phyloP scores from a whole-genome alignment of 2,113 vertebrate species.

The Lipotes vexillifer region DNA sequence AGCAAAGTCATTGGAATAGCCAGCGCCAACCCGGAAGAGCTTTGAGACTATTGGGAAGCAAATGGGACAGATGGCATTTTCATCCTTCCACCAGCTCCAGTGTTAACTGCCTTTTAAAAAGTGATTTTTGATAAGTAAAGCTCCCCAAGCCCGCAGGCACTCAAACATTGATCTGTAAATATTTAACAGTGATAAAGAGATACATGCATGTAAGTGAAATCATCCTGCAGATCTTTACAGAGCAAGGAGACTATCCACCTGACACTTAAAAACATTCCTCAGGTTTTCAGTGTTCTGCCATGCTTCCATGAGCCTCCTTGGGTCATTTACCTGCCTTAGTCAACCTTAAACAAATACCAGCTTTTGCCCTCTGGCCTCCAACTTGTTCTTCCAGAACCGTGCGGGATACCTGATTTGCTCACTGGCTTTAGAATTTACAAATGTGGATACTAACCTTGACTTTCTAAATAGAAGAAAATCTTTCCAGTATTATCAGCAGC shows the following conservation, averaged over 20 bases:
- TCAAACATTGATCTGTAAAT: slow-evolving; percentile 52
- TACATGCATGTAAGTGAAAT: not conserved
- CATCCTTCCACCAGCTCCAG: not conserved
- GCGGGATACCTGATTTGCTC: not conserved
- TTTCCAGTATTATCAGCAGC: not conserved
- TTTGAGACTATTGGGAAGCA: not conserved
- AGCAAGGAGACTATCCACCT: not conserved
- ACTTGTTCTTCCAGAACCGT: not conserved
- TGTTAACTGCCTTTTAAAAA: slow-evolving; percentile 28
- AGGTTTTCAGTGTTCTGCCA: not conserved
- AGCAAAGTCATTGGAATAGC: not conserved
- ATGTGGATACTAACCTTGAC: not conserved
- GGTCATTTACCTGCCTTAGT: not conserved
- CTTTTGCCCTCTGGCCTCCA: slow-evolving; percentile 40
- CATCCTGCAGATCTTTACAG: slow-evolving; percentile 43
- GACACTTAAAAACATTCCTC: slow-evolving; percentile 37
- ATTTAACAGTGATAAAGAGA: slow-evolving; percentile 57
- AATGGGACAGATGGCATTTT: not conserved
- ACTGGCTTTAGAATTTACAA: not conserved
- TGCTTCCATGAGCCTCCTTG: not conserved
- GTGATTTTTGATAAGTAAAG: slow-evolving; percentile 46
- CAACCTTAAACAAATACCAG: slow-evolving; percentile 41
- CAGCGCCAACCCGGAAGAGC: not conserved
- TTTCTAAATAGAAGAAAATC: not conserved
- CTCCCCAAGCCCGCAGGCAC: not conserved